A percentile compares a stretch with the other conserved stretches of the same genome.
phyloP scores from a whole-genome alignment of 2,113 vertebrate genomes.

The Etia nguti region DNA sequence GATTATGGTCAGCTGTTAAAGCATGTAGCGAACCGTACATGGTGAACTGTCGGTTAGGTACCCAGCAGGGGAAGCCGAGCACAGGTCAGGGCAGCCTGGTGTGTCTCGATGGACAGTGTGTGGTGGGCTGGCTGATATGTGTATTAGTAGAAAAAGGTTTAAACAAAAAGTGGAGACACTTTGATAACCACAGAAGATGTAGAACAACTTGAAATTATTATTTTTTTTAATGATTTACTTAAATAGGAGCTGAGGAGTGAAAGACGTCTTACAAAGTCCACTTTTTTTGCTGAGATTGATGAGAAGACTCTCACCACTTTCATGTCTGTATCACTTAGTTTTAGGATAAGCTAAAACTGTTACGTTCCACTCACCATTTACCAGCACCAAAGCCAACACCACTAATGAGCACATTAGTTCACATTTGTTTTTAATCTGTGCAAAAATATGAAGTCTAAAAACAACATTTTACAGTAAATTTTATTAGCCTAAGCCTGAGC shows the following conservation, averaged over 20 bases:
- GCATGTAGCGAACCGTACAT: not conserved
- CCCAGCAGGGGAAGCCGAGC: not conserved
- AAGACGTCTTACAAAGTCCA: not conserved
- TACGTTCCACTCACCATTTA: not conserved
- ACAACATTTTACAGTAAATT: not conserved
- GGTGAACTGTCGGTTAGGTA: not conserved
- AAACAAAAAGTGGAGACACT: slow-evolving; percentile 44
- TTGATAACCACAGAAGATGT: slow-evolving; percentile 66
- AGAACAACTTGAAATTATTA: not conserved
- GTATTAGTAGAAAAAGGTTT: slow-evolving; percentile 23
- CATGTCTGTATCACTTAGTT: not conserved
- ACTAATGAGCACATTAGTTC: not conserved
- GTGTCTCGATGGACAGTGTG: not conserved
- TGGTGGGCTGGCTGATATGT: slow-evolving; percentile 34
- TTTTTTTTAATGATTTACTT: not conserved
- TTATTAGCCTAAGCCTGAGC: not conserved
- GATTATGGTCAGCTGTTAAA: slow-evolving; percentile 11
- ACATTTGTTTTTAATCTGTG: not conserved
- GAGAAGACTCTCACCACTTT: not conserved
- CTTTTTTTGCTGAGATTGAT: not conserved
- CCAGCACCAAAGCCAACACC: not conserved
- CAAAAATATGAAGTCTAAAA: not conserved
- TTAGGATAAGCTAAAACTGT: not conserved
- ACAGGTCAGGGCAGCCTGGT: not conserved
- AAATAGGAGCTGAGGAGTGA: not conserved